These are phyloP conservation scores for Ascidia mentula DNA, from an alignment of 23 tunicate genomes.

Conservation along the genomic window DNA sequence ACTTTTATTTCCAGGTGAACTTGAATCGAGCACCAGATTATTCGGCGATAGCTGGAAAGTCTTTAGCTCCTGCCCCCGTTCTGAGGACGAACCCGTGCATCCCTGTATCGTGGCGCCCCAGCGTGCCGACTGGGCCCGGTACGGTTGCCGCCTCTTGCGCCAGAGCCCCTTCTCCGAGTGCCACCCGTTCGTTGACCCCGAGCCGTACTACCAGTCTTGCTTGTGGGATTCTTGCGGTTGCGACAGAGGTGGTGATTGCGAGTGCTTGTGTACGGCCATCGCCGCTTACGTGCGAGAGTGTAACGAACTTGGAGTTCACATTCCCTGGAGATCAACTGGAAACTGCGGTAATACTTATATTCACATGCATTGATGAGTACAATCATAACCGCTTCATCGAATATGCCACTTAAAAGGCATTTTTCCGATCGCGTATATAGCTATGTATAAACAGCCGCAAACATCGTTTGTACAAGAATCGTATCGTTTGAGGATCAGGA, in stretches of 20 bases:
- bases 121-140: slow-evolving; percentile 81
- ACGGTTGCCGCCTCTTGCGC: slow-evolving; percentile 58
- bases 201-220: slow-evolving; percentile 82
- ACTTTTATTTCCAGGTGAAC: slow-evolving; percentile 51
- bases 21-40: slow-evolving; percentile 33
- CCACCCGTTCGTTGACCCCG: slow-evolving; percentile 74
- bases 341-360: slow-evolving; percentile 92
- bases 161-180: slow-evolving; percentile 70
- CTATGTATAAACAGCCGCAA: background rate
- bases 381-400: background rate
- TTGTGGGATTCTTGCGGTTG: slow-evolving; percentile 98
- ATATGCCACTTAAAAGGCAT: too few species aligned
- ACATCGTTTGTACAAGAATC: background rate
- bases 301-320: slow-evolving; percentile 67
- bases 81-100: slow-evolving; percentile 85
- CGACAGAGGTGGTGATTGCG: slow-evolving; percentile 97
- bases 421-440: too few species aligned
- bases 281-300: slow-evolving; percentile 89
- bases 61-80: slow-evolving; percentile 76
- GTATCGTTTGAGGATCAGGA: too few species aligned
- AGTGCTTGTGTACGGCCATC: slow-evolving; percentile 92
- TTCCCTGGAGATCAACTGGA: slow-evolving; percentile 91
- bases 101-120: slow-evolving; percentile 80
- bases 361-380: too few species aligned
- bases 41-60: slow-evolving; percentile 92